Base-by-base conservation (phyloP, 2,113 vertebrate genomes). In the Nansenia antarctica region DNA sequence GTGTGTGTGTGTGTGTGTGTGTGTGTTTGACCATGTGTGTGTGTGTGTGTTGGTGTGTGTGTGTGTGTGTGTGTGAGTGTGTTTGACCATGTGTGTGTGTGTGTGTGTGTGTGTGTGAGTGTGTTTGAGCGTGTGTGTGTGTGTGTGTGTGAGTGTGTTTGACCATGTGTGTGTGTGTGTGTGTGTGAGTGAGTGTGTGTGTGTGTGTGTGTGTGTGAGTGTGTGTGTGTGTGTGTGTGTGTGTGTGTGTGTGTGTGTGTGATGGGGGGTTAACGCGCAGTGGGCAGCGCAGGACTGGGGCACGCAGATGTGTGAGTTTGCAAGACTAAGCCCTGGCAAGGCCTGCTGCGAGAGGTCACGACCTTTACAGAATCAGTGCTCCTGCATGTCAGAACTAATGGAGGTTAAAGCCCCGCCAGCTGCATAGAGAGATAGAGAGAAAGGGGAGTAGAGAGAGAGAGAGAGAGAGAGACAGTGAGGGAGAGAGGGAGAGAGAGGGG, bases 361-460 rank as follows among this genome's bases (percentile, higher is more conserved):
- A 94, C 93, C 94, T 91, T 95, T 94, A 95, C 94, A 93, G 94
- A 93, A 94, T 94, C 93, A 93, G 91, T 93, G 92, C 90, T 93
- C 93, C 86, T 91, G 80, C 90, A 91, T 93, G 94, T 94, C 94
- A 93, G 89, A 85, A 89, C 89, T 91, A 94, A 94, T 94, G 93
- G 86, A 88, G 74, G 67, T 84, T 71, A 81, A 79, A 78, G 82
- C 77, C 87, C 73, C 82, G 79, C 80, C 63, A 88, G 86, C 87
- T 89, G 86, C 86, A 82, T 74, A 63, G 76, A 72, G 69, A 71
- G 67, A 60, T 65, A 58, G 59, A 69, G 68, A 66, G 63, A 62
- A 70, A 57, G 69, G 64, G 62, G 49, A 42, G 45, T 52, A 70
- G 39, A 67, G 54, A 55, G 64, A 78, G n/a, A 49, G 52, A 24